Evolutionary conservation across 2,113 vertebrate genomes (phyloP).

Genomic region (Ophthalmolycus amberensis): DNA sequence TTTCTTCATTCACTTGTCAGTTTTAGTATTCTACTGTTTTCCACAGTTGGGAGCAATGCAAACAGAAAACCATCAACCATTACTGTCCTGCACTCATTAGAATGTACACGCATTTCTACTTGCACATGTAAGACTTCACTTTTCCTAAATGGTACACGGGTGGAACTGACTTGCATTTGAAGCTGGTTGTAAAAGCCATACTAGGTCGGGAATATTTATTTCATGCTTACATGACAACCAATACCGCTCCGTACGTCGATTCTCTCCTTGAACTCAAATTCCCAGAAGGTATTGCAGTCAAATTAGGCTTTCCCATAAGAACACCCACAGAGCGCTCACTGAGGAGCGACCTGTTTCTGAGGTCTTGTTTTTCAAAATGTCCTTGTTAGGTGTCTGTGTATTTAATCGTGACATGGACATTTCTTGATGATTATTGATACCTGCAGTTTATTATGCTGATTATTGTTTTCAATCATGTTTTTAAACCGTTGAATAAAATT

Average conservation of each 20-base stretch:
- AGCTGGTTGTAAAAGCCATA: conserved; percentile 58
- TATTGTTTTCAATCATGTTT: conserved; percentile 66
- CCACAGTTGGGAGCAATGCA: neutral
- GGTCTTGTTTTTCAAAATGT: conserved; percentile 23
- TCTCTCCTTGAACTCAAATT: conserved; percentile 17
- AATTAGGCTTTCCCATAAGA: conserved; percentile 8
- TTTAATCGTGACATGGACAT: conserved; percentile 24
- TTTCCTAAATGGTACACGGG: neutral
- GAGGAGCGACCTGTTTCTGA: neutral
- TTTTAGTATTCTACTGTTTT: neutral
- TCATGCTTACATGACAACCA: neutral
- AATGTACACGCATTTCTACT: neutral
- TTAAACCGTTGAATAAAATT: conserved; percentile 72
- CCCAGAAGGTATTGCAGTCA: conserved; percentile 24
- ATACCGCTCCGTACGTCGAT: neutral
- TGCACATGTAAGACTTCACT: neutral
- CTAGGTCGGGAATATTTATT: conserved; percentile 19
- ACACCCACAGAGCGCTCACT: conserved; percentile 13
- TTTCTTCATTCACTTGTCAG: neutral
- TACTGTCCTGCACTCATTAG: neutral
- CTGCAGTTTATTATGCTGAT: conserved; percentile 60
- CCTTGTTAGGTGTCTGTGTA: conserved; percentile 40
- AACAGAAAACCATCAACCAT: neutral
- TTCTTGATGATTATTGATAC: conserved; percentile 38
- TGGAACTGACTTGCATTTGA: neutral